Evolutionary conservation across 2,888 invertebrate genomes (phyloP).

Genomic region (Smittia aterrima): DNA sequence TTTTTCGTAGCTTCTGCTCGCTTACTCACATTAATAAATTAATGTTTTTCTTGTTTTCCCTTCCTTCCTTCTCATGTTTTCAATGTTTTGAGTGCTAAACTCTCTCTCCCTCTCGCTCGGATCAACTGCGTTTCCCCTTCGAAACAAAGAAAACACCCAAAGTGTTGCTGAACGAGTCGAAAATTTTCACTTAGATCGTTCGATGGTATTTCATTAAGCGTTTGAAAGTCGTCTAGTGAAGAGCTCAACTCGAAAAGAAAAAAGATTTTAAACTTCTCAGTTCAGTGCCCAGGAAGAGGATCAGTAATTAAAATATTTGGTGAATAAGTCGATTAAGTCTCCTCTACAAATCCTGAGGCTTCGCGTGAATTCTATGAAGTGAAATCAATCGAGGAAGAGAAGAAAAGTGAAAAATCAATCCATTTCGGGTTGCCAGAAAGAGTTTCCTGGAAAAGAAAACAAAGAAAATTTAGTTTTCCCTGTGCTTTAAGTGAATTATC

Average conservation of each 20-base stretch:
- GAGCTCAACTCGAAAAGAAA: constrained; percentile 18
- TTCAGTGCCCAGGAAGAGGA: neutral
- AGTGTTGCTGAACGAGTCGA: neutral
- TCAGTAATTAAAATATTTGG: neutral
- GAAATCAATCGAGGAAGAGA: neutral
- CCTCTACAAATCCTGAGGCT: neutral
- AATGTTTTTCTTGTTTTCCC: neutral
- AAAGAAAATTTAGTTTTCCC: neutral
- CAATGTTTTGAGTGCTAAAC: no score
- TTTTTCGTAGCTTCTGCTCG: neutral
- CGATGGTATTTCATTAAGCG: neutral
- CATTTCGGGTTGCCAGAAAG: constrained; percentile 7
- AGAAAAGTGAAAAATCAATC: constrained; percentile 16
- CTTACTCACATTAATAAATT: no score
- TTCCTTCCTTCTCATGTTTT: neutral
- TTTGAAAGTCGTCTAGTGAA: constrained; percentile 32
- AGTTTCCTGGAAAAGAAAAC: neutral
- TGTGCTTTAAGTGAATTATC: neutral
- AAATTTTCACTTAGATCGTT: neutral
- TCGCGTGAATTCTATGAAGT: no score
- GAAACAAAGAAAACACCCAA: neutral
- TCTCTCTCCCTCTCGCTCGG: neutral
- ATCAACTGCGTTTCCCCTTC: neutral
- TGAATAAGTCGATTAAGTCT: neutral
- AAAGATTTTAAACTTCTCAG: neutral